A percentile compares a stretch with the other conserved stretches of the same genome.
Conservation (phyloP, 2,888 invertebrate species). For the Gymnoscelis rufifasciata region DNA sequence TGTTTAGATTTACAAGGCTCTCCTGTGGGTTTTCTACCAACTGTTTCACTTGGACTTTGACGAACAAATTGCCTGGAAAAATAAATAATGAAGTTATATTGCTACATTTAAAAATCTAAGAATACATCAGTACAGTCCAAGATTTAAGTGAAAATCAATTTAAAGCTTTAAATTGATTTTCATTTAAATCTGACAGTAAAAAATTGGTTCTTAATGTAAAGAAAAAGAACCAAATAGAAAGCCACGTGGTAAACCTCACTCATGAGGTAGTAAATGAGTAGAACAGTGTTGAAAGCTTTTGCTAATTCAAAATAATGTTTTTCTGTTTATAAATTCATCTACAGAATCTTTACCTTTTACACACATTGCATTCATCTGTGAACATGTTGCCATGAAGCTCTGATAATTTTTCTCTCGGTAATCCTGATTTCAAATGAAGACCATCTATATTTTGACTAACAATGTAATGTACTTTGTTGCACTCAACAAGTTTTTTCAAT, state of each 20-base stretch:
- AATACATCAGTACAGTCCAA: no score
- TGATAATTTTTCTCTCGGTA: conserved; percentile 87
- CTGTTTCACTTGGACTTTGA: conserved; percentile 86
- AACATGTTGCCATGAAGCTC: conserved; percentile 99
- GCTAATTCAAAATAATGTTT: background rate
- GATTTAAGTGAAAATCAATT: no score
- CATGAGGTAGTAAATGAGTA: background rate
- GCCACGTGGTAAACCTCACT: no score
- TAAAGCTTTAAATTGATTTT: no score
- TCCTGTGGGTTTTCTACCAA: conserved; percentile 85
- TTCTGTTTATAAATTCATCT: no score
- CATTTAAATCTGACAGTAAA: no score
- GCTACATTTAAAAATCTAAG: no score
- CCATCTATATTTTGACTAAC: conserved; percentile 99
- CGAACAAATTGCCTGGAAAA: conserved; percentile 89
- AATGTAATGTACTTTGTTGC: conserved; percentile 85
- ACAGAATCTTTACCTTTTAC: conserved; percentile 89
- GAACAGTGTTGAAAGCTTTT: background rate
- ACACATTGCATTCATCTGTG: conserved; percentile 93
- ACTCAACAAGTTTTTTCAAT: conserved; percentile 87
- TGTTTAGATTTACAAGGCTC: conserved; percentile 82
- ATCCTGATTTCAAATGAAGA: conserved; percentile 93
- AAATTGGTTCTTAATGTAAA: no score
- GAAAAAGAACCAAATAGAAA: no score
- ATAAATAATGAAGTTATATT: conserved; percentile 1